Percentiles rank a stretch among this genome's conserved stretches.
phyloP scores from a whole-genome alignment of 2,113 vertebrate genomes.

The Anhinga anhinga region DNA sequence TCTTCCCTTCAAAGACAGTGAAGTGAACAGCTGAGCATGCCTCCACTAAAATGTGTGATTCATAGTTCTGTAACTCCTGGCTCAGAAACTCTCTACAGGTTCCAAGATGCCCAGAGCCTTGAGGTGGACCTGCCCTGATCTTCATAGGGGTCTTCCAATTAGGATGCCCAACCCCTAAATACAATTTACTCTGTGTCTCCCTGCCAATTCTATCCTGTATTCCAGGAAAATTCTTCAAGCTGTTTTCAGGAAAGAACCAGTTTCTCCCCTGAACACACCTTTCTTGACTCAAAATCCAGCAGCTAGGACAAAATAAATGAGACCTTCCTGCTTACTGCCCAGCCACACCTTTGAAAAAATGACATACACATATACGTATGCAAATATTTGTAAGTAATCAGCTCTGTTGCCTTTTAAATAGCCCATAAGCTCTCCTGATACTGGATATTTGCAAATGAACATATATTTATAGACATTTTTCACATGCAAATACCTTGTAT shows the following conservation, averaged over 20 bases:
- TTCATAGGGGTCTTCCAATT: neutral
- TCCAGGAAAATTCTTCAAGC: neutral
- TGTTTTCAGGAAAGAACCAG: neutral
- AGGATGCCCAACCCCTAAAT: rapidly evolving
- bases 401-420: neutral
- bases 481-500: neutral
- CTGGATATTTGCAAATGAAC: neutral
- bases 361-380: rapidly evolving
- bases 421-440: neutral
- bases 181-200: neutral
- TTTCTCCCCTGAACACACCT: neutral
- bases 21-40: neutral
- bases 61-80: neutral
- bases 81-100: neutral
- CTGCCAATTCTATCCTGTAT: neutral
- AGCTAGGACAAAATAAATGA: neutral
- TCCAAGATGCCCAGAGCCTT: neutral
- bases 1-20: neutral
- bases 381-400: neutral
- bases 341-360: neutral
- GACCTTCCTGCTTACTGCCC: neutral
- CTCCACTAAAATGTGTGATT: neutral
- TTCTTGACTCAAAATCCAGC: neutral
- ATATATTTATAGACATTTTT: neutral
- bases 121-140: neutral